Percentiles rank a stretch among this genome's conserved stretches.
Evolutionary conservation across 2,888 invertebrate species (phyloP).

Genomic region (Cetonia aurata): DNA sequence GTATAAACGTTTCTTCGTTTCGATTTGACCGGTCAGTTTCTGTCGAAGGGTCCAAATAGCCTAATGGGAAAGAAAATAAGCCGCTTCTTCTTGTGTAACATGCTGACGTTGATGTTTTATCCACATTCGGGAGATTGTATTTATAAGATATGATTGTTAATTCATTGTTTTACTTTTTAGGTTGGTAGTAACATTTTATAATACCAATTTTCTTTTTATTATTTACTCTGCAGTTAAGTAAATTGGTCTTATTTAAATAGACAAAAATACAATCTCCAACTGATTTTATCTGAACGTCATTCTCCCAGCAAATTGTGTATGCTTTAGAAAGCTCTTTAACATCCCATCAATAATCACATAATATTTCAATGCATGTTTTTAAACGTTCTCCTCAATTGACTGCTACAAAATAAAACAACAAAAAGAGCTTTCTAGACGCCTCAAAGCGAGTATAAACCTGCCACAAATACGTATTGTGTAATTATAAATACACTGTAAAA

Average conservation of each 20-base stretch:
- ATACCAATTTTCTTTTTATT: background rate
- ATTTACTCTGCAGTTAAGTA: background rate
- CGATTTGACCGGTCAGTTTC: constrained; percentile 50
- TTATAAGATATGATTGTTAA: background rate
- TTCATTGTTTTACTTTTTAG: background rate
- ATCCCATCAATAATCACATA: too few relatives aligned
- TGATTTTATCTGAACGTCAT: background rate
- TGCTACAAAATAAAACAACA: too few relatives aligned
- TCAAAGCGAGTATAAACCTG: constrained; percentile 57
- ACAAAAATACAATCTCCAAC: background rate
- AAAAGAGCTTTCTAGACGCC: too few relatives aligned
- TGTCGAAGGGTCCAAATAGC: constrained; percentile 64
- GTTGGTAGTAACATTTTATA: background rate
- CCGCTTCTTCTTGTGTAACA: constrained; percentile 14
- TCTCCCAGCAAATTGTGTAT: background rate
- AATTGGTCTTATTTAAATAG: background rate
- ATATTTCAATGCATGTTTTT: too few relatives aligned
- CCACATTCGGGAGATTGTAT: constrained; percentile 3
- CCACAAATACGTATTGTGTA: constrained; percentile 61
- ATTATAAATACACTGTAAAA: too few relatives aligned
- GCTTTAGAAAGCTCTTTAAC: background rate
- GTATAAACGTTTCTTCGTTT: background rate
- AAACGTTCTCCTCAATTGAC: too few relatives aligned
- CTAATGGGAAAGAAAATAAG: constrained; percentile 47
- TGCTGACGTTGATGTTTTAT: constrained; percentile 21